These are phyloP conservation scores for Synanthedon andrenaeformis DNA, from an alignment of 2,888 invertebrate genomes.

Conservation along the genomic window DNA sequence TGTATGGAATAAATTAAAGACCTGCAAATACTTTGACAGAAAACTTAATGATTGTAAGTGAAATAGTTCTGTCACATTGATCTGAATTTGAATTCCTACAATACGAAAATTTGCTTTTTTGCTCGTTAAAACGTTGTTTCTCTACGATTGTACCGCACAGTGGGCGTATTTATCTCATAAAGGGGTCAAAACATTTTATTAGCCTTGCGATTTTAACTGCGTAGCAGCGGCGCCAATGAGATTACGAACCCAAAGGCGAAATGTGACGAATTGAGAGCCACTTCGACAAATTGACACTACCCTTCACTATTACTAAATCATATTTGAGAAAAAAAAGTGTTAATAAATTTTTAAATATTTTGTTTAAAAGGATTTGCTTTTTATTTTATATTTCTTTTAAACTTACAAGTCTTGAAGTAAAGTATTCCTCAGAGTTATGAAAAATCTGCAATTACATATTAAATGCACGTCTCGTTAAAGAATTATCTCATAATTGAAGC, in stretches of 20 bases:
- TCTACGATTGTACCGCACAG: conserved; percentile 38
- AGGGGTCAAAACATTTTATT: conserved; percentile 71
- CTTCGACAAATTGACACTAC: conserved; percentile 11
- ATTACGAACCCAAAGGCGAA: conserved; percentile 48
- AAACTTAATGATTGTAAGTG: no score
- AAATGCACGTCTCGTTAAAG: no score
- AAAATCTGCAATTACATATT: no score
- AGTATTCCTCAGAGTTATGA: no score
- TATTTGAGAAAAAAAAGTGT: not conserved
- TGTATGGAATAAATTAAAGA: no score
- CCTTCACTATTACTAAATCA: conserved; percentile 2
- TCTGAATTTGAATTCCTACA: not conserved
- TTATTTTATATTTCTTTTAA: no score
- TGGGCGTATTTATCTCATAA: conserved; percentile 66
- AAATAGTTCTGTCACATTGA: no score
- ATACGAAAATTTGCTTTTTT: not conserved
- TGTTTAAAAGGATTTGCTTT: no score
- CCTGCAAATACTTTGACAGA: no score
- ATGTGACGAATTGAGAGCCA: conserved; percentile 40
- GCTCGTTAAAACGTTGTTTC: not conserved
- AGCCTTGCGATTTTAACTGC: conserved; percentile 68
- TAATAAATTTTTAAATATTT: no score
- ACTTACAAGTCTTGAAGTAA: no score
- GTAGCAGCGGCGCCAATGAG: conserved; percentile 59
- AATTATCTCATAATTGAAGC: no score